Percentiles rank a stretch among this genome's conserved stretches.
Conservation (phyloP, 2,113 vertebrate species). For the Phaetusa simplex region DNA sequence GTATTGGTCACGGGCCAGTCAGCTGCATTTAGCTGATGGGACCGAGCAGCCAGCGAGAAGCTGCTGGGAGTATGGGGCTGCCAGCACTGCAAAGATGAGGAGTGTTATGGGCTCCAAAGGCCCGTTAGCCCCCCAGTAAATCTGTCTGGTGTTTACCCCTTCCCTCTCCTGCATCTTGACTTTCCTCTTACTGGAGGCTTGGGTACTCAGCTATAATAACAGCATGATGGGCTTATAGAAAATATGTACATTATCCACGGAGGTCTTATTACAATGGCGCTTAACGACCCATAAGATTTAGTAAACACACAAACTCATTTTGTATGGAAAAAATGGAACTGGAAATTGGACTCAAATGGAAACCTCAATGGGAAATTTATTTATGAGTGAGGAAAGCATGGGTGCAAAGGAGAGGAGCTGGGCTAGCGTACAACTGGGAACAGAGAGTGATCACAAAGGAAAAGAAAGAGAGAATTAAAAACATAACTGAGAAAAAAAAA, state of each 20-base stretch:
- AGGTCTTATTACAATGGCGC: constrained; percentile 2
- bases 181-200: constrained; percentile 8
- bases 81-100: constrained; percentile 16
- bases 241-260: background rate
- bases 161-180: background rate
- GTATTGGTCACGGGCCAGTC: constrained; percentile 51
- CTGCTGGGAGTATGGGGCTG: constrained; percentile 17
- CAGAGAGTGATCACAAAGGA: background rate
- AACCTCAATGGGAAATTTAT: constrained; percentile 26
- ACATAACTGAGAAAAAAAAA: background rate
- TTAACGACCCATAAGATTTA: constrained; percentile 5
- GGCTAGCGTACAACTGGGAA: background rate
- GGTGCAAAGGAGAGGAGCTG: background rate
- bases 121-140: background rate
- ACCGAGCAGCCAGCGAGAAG: background rate
- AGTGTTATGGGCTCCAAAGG: constrained; percentile 14
- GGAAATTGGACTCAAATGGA: background rate
- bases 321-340: constrained; percentile 10
- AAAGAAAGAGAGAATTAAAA: constrained; percentile 31
- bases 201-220: background rate
- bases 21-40: constrained; percentile 42
- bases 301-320: constrained; percentile 10
- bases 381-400: background rate
- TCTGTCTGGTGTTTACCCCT: background rate
- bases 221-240: background rate